phyloP scores from a whole-genome alignment of 2,888 invertebrate species.

The Rhogogaster chlorosoma region DNA sequence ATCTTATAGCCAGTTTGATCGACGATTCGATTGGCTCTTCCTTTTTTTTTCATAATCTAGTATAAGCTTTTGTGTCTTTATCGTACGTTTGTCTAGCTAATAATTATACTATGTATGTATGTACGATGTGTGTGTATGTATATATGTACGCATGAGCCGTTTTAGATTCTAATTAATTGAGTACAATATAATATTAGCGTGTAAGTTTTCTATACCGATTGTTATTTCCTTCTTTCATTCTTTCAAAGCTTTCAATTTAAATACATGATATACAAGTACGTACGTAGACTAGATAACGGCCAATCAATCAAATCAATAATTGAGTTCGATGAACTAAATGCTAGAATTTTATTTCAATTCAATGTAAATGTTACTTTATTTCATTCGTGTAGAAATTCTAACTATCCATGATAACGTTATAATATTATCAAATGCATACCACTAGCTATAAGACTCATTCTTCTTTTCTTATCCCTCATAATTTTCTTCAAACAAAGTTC shows the following conservation, averaged over 20 bases:
- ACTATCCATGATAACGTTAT: background rate
- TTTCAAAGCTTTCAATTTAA: background rate
- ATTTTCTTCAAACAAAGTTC: background rate
- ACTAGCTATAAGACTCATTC: background rate
- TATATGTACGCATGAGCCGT: slow-evolving; percentile 1
- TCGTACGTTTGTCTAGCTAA: background rate
- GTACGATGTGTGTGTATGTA: background rate
- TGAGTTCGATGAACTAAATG: background rate
- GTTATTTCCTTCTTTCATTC: background rate
- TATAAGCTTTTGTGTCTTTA: background rate
- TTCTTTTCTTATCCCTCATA: background rate
- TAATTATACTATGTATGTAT: background rate
- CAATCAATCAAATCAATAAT: slow-evolving; percentile 4
- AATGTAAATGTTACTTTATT: background rate
- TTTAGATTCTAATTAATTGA: background rate
- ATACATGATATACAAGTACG: background rate
- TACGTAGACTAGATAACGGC: slow-evolving; percentile 34
- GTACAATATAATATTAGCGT: background rate
- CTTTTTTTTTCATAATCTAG: background rate
- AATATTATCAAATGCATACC: too few relatives aligned
- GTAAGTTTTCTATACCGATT: background rate
- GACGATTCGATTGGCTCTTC: background rate
- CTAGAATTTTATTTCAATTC: background rate
- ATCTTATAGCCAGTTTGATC: background rate
- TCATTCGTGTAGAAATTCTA: background rate